These are phyloP conservation scores for Scleropages formosus DNA, from an alignment of 2,797 vertebrate genomes.

Conservation along the genomic window DNA sequence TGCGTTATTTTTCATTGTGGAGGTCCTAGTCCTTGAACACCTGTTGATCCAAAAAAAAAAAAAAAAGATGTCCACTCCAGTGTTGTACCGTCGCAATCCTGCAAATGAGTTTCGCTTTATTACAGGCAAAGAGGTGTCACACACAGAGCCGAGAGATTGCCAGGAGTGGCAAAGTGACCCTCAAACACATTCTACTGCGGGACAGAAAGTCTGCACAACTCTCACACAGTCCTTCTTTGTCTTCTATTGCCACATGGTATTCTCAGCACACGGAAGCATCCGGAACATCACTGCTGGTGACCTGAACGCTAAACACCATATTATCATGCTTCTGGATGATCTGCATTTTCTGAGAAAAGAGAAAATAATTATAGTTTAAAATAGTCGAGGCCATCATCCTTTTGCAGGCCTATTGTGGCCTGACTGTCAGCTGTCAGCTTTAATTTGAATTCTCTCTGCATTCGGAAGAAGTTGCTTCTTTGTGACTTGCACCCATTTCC, in stretches of 20 bases:
- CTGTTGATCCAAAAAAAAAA: neutral
- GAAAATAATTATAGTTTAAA: conserved; percentile 19
- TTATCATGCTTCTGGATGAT: conserved; percentile 22
- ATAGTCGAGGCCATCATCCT: neutral
- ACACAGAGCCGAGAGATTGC: neutral
- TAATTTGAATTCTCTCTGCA: neutral
- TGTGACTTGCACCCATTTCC: conserved; percentile 3
- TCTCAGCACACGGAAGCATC: conserved; percentile 55
- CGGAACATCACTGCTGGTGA: conserved; percentile 32
- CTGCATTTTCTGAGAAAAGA: conserved; percentile 22
- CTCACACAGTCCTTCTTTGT: conserved; percentile 45
- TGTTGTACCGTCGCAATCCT: neutral
- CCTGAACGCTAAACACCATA: conserved; percentile 29
- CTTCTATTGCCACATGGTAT: conserved; percentile 49
- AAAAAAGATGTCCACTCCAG: too few species aligned
- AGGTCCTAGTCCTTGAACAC: neutral
- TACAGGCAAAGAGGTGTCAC: too few species aligned
- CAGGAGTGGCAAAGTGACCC: conserved; percentile 20
- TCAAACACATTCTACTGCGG: conserved; percentile 3
- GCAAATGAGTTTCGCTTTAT: too few species aligned
- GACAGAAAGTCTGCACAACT: conserved; percentile 7
- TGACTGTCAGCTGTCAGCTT: conserved; percentile 11
- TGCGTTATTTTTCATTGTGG: too few species aligned
- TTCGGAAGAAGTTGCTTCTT: neutral
- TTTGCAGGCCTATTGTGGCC: conserved; percentile 2